Conservation (phyloP, 2,113 vertebrate genomes). For the Alethe diademata region DNA sequence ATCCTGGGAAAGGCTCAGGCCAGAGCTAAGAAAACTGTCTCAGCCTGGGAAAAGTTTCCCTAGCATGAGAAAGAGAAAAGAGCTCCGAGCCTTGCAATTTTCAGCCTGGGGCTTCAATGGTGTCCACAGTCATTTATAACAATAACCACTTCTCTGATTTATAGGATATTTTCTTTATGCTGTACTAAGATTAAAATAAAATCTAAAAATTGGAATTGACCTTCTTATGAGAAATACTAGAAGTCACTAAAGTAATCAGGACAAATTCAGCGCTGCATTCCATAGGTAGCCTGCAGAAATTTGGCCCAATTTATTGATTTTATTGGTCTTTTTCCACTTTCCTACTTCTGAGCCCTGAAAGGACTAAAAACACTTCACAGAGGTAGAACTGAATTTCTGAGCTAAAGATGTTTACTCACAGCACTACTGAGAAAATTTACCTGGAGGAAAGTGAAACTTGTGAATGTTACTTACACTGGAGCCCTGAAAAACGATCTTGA, state of each 20-base stretch:
- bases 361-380: neutral
- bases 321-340: neutral
- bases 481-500: neutral
- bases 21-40: no score
- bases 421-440: neutral
- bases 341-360: neutral
- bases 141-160: neutral
- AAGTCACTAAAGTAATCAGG: neutral
- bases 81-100: no score
- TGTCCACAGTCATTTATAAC: neutral
- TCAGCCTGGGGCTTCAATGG: no score
- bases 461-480: neutral
- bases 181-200: slow-evolving; percentile 28
- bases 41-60: no score
- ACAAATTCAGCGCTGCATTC: neutral
- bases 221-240: neutral
- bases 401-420: neutral
- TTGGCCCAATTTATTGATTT: neutral
- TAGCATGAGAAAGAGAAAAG: no score
- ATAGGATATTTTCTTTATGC: neutral
- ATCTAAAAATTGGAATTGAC: neutral
- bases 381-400: neutral
- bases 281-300: neutral
- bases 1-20: no score
- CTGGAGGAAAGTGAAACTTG: neutral